These are phyloP conservation scores for Cardinalis cardinalis DNA, from an alignment of 2,113 vertebrate genomes.

Conservation along the genomic window DNA sequence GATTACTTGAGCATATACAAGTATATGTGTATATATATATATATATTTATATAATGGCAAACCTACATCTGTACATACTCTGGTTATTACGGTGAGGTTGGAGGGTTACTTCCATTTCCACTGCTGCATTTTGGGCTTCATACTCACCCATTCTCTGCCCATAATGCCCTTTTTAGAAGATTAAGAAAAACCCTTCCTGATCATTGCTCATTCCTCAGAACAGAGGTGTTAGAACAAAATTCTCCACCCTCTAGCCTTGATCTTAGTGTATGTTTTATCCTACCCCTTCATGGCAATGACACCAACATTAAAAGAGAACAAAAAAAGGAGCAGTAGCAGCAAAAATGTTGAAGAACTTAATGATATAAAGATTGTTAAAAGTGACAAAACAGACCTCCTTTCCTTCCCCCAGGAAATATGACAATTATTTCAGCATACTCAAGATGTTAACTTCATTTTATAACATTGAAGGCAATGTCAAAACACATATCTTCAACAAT, in stretches of 20 bases:
- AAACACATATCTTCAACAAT: not conserved
- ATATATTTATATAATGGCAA: not conserved
- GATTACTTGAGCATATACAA: not conserved
- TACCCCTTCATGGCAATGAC: slow-evolving; percentile 60
- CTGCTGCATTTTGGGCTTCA: not conserved
- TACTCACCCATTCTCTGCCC: not conserved
- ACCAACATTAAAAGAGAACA: slow-evolving; percentile 58
- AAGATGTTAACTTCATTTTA: not conserved
- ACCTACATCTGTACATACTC: not conserved
- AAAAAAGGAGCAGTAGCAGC: slow-evolving; percentile 24
- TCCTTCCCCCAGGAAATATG: not conserved
- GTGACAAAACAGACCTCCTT: not conserved
- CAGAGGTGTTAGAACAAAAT: slow-evolving; percentile 46
- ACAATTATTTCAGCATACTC: slow-evolving; percentile 48
- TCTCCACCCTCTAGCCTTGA: slow-evolving; percentile 43
- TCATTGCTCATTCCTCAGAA: slow-evolving; percentile 35
- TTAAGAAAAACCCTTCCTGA: slow-evolving; percentile 54
- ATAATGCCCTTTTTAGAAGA: slow-evolving; percentile 43
- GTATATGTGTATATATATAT: too few relatives aligned
- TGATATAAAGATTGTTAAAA: slow-evolving; percentile 47
- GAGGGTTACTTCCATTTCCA: not conserved
- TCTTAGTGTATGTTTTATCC: slow-evolving; percentile 60
- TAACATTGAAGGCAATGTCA: not conserved
- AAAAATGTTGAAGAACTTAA: slow-evolving; percentile 46
- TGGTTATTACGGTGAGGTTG: not conserved